Conservation (phyloP, 37 sponge, comb jelly and placozoan genomes). For the Halisarca cf. caerulea region DNA sequence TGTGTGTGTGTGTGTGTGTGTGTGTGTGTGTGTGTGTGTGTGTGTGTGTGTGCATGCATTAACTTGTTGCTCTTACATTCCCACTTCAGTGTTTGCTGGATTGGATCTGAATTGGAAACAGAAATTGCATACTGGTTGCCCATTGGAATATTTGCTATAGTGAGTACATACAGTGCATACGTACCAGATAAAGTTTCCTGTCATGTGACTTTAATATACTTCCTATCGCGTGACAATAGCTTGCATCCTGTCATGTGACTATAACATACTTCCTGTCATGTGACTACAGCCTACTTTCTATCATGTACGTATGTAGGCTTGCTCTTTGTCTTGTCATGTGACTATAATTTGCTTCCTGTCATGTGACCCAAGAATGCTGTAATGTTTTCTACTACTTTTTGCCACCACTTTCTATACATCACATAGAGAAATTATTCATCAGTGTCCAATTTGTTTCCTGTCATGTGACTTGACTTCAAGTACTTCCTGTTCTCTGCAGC, state of each 20-base stretch:
- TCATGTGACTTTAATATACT: neutral
- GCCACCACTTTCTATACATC: neutral
- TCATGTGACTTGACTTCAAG: neutral
- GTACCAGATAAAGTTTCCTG: neutral
- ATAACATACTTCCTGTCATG: too few relatives aligned
- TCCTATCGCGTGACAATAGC: neutral
- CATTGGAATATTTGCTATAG: neutral
- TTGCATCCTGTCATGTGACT: too few relatives aligned
- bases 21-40: neutral
- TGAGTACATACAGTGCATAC: neutral
- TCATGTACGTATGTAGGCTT: too few relatives aligned
- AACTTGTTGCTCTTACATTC: neutral
- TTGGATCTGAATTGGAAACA: neutral
- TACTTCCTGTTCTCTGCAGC: neutral
- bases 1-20: neutral
- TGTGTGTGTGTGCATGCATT: neutral
- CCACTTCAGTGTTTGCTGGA: neutral
- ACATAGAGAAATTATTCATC: neutral
- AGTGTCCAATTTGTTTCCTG: neutral
- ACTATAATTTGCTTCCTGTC: too few relatives aligned
- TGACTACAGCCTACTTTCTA: too few relatives aligned
- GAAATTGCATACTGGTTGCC: slow-evolving; percentile 6
- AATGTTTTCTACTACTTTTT: neutral
- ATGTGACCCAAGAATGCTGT: too few relatives aligned
- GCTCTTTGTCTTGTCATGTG: too few relatives aligned